Evolutionary conservation across 2,113 vertebrate genomes (phyloP), one percentile per base, ranked within the genome.

Genomic region (Rhinichthys klamathensis): DNA sequence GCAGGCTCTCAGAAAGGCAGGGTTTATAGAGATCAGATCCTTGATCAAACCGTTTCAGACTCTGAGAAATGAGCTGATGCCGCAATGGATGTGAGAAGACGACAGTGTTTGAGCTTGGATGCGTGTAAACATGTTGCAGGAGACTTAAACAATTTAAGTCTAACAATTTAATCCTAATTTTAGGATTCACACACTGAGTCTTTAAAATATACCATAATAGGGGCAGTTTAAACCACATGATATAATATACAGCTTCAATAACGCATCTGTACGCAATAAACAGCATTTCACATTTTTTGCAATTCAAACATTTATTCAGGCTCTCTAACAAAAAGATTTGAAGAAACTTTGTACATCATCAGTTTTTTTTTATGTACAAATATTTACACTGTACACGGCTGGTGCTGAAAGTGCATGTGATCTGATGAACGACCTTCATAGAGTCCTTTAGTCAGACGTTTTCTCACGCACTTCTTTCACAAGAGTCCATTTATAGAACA

Each of bases 361-460:
- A 25, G 8, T n/a, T 25, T 61, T 41, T 86, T 85, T 90, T 86
- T 75, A 83, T 88, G 86, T 88, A 92, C 90, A 93, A 92, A 89
- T 93, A 94, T 93, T 93, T 93, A 94, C 92, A 95, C 84, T 90
- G 92, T 93, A 93, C 92, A 94, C 83, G 63, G 30, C 27, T 23
- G 49, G 46, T 56, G 51, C 15, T 15, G 49, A 51, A 51, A 15
- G 49, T 5, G 49, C 49, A 51, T 16, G 49, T 16, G 49, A 51
- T 51, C 1, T 16, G 49, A 16, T 16, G 15, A 9, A n/a, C 16
- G 49, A 54, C 46, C 16, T 21, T 69, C 15, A 75, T 1, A 13
- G 3, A 4, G 27, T 54, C 74, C 74, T 54, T 76, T 46, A 54
- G 8, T 32, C 46, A 32, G 51, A 23, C 6, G 18, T 2, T 56